Conservation (phyloP, 2,797 vertebrate genomes). For the Lates japonicus region DNA sequence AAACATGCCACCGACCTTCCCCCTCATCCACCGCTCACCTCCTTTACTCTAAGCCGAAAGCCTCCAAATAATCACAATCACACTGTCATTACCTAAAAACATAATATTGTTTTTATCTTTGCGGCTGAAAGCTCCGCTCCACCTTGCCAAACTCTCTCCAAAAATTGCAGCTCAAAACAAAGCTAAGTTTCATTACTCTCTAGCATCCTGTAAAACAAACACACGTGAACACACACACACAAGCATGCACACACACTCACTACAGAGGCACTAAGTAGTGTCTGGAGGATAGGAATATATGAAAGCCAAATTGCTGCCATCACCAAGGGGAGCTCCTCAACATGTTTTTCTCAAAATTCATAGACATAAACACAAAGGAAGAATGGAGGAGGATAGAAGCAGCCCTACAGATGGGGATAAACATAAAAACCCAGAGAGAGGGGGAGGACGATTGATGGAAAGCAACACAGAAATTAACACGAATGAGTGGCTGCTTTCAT, state of each 20-base stretch:
- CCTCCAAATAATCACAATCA: conserved; percentile 18
- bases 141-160: conserved; percentile 20
- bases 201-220: conserved; percentile 60
- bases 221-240: conserved; percentile 24
- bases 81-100: conserved; percentile 17
- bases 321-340: conserved; percentile 73
- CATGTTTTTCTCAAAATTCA: conserved; percentile 74
- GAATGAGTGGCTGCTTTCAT: conserved; percentile 71
- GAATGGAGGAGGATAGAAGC: conserved; percentile 66
- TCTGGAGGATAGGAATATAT: conserved; percentile 76
- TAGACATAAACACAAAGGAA: conserved; percentile 71
- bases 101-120: conserved; percentile 23
- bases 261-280: conserved; percentile 59
- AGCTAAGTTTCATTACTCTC: conserved; percentile 47
- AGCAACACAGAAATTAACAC: conserved; percentile 71
- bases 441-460: conserved; percentile 57
- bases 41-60: conserved; percentile 15
- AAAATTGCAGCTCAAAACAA: conserved; percentile 48
- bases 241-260: background rate
- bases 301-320: conserved; percentile 81
- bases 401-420: conserved; percentile 66
- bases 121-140: conserved; percentile 15
- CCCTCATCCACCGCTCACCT: conserved; percentile 11
- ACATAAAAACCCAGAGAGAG: conserved; percentile 60
- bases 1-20: background rate